Percentiles rank a stretch among this genome's conserved stretches.
These are phyloP conservation scores for Epizoanthus ramosus DNA, from an alignment of 92 coral and sea anemone species.

Conservation along the genomic window DNA sequence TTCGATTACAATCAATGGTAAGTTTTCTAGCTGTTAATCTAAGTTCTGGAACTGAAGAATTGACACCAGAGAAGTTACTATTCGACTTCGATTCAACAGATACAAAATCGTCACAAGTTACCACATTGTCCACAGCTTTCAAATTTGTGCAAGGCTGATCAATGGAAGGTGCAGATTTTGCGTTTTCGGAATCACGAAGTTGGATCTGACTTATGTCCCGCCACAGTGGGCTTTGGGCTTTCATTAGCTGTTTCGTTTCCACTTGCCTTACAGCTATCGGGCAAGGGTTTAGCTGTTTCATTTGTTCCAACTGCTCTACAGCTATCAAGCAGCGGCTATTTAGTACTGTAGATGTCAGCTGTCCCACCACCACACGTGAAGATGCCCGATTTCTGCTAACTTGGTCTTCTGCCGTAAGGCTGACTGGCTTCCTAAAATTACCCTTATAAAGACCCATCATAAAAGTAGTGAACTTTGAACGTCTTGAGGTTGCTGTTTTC, in stretches of 20 bases:
- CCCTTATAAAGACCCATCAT: no score
- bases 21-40: slow-evolving; percentile 1
- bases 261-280: not conserved
- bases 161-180: slow-evolving; percentile 2
- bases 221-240: not conserved
- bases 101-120: not conserved
- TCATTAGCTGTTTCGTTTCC: not conserved
- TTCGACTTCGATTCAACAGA: not conserved
- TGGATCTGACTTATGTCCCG: not conserved
- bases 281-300: not conserved
- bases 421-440: no score
- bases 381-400: no score
- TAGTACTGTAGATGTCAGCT: not conserved
- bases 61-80: not conserved
- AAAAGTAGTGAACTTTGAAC: no score
- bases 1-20: not conserved
- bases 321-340: slow-evolving; percentile 8
- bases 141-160: slow-evolving; percentile 4
- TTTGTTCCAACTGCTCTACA: slow-evolving; percentile 1
- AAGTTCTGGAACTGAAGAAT: not conserved
- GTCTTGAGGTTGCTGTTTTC: no score
- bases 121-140: slow-evolving; percentile 5
- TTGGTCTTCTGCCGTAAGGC: no score
- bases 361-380: no score
- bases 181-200: no score